These are phyloP conservation scores for Dugesia japonica DNA, from an alignment of 2,888 invertebrate genomes.

Conservation along the genomic window DNA sequence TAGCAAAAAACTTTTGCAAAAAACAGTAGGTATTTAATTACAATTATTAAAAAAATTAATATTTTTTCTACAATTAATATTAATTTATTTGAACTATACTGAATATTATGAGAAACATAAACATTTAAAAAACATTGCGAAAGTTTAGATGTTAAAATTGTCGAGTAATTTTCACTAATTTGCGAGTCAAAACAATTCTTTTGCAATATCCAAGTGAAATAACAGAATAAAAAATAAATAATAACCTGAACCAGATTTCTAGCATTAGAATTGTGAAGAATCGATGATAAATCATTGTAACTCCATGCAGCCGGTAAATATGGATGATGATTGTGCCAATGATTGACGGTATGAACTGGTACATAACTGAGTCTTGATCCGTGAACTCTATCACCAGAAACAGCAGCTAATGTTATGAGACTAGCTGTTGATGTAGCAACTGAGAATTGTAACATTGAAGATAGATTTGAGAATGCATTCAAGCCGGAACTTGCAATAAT, in stretches of 20 bases:
- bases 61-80: too few species aligned
- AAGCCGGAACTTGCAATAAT: constrained; percentile 10
- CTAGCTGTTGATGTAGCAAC: constrained; percentile 14
- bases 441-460: background rate
- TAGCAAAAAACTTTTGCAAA: too few species aligned
- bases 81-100: too few species aligned
- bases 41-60: too few species aligned
- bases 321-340: constrained; percentile 3
- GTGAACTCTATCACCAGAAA: background rate
- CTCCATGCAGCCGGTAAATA: background rate
- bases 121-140: too few species aligned
- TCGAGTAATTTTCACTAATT: too few species aligned
- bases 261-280: background rate
- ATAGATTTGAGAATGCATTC: constrained; percentile 8
- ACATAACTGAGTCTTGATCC: constrained; percentile 1
- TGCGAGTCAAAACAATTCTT: too few species aligned
- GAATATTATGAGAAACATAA: too few species aligned
- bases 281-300: background rate
- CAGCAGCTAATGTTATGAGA: background rate
- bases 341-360: constrained; percentile 12
- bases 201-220: too few species aligned
- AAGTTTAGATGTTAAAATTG: too few species aligned
- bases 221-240: background rate
- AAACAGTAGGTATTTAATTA: too few species aligned
- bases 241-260: constrained; percentile 12